These are phyloP conservation scores for Globodera ellingtonae DNA, from an alignment of 1,140 invertebrate genomes.

Conservation along the genomic window DNA sequence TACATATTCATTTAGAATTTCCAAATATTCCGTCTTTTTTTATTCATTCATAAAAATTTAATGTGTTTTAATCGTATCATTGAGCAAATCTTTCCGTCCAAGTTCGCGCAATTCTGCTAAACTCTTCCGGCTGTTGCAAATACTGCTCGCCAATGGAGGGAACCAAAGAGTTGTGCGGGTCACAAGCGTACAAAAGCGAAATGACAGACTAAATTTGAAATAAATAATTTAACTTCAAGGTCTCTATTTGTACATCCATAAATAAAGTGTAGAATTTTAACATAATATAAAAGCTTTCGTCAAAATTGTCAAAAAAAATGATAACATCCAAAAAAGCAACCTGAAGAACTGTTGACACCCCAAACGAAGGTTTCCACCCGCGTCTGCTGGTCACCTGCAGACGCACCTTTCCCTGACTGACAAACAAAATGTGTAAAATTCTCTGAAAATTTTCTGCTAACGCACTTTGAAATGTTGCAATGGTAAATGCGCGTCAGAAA, in stretches of 20 bases:
- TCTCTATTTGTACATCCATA: too few species aligned
- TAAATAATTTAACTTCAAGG: neutral
- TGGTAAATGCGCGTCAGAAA: slow-evolving; percentile 52
- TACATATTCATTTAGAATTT: neutral
- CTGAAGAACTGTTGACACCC: slow-evolving; percentile 19
- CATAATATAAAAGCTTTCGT: neutral
- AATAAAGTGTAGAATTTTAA: neutral
- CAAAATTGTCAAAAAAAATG: neutral
- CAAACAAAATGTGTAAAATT: neutral
- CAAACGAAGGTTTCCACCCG: slow-evolving; percentile 1
- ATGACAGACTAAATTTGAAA: slow-evolving; percentile 8
- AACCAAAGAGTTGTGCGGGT: slow-evolving; percentile 36
- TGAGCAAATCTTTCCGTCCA: slow-evolving; percentile 44
- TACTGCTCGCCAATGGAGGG: slow-evolving; percentile 41
- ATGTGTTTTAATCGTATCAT: slow-evolving; percentile 11
- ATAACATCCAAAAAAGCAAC: neutral
- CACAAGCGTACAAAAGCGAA: slow-evolving; percentile 34
- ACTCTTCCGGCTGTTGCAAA: slow-evolving; percentile 43
- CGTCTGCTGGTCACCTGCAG: neutral
- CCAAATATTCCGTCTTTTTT: neutral
- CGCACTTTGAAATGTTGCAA: slow-evolving; percentile 48
- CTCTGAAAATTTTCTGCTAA: neutral
- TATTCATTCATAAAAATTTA: neutral
- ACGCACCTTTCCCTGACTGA: slow-evolving; percentile 20
- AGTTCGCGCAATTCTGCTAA: slow-evolving; percentile 43